Evolutionary conservation across 2,797 vertebrate genomes (phyloP).

Genomic region (Melanotaenia maccullochi): DNA sequence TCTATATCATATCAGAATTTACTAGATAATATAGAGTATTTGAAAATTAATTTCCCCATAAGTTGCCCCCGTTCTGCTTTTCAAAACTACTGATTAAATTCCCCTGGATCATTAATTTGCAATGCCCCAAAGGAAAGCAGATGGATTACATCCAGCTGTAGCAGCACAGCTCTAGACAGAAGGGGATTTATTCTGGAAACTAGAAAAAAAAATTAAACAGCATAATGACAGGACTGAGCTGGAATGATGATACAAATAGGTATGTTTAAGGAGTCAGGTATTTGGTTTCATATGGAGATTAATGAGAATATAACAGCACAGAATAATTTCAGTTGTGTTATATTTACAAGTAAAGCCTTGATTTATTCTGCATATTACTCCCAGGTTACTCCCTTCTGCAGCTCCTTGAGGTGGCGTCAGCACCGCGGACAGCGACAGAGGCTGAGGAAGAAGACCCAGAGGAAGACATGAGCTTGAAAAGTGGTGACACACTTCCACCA

Average conservation of each 20-base stretch:
- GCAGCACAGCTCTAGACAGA: not conserved
- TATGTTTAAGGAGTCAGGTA: not conserved
- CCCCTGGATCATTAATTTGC: not conserved
- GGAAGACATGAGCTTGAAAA: not conserved
- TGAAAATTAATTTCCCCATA: not conserved
- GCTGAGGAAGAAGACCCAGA: not conserved
- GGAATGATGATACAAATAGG: not conserved
- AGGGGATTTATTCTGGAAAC: not conserved
- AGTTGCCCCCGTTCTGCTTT: not conserved
- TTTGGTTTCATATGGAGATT: not conserved
- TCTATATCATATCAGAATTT: not conserved
- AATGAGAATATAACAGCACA: not conserved
- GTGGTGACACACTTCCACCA: conserved; percentile 10
- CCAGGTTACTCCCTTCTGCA: too few relatives aligned
- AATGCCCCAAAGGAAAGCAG: not conserved
- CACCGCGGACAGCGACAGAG: conserved; percentile 52
- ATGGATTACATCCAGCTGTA: not conserved
- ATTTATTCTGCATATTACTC: too few relatives aligned
- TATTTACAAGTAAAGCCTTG: not conserved
- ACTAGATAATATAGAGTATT: not conserved
- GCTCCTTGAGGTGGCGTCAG: not conserved
- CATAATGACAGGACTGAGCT: not conserved
- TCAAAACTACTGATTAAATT: not conserved
- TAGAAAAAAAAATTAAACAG: not conserved
- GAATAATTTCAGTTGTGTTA: not conserved